Evolutionary conservation across 2,888 invertebrate species (phyloP).

Genomic region (Drosophila tripunctata): DNA sequence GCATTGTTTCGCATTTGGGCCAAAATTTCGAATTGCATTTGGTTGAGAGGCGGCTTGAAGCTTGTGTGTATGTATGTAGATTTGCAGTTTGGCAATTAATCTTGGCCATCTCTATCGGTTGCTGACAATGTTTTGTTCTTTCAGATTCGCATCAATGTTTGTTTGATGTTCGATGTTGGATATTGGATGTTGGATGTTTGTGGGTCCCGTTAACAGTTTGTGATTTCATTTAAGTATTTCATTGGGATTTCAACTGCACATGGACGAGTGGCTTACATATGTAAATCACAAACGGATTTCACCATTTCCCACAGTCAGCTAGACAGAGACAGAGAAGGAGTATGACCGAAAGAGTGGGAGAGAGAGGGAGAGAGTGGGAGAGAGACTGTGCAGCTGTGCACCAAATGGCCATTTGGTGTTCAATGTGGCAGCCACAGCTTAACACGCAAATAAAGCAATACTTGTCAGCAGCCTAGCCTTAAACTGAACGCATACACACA

Average conservation of each 20-base stretch:
- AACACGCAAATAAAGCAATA: slow-evolving; percentile 50
- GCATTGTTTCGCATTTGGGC: slow-evolving; percentile 35
- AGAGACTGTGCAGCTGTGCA: slow-evolving; percentile 24
- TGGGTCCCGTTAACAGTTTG: slow-evolving; percentile 50
- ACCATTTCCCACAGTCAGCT: neutral
- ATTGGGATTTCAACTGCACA: slow-evolving; percentile 42
- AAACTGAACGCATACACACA: neutral
- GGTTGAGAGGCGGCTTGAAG: slow-evolving; percentile 10
- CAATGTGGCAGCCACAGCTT: slow-evolving; percentile 62
- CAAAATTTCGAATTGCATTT: slow-evolving; percentile 34
- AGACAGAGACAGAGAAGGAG: neutral
- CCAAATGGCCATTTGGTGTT: slow-evolving; percentile 75
- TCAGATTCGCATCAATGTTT: slow-evolving; percentile 36
- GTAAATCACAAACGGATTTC: slow-evolving; percentile 53
- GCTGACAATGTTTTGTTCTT: slow-evolving; percentile 16
- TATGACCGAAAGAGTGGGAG: neutral
- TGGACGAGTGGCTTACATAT: slow-evolving; percentile 50
- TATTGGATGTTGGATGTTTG: slow-evolving; percentile 58
- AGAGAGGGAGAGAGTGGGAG: neutral
- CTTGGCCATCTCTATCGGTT: slow-evolving; percentile 21
- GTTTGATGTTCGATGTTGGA: slow-evolving; percentile 57
- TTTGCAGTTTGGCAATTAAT: slow-evolving; percentile 38
- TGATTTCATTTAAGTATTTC: slow-evolving; percentile 63
- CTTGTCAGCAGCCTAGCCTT: slow-evolving; percentile 1
- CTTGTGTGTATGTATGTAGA: neutral